Base-by-base conservation (phyloP, 2,113 vertebrate genomes). In the Leucosticte australis region DNA sequence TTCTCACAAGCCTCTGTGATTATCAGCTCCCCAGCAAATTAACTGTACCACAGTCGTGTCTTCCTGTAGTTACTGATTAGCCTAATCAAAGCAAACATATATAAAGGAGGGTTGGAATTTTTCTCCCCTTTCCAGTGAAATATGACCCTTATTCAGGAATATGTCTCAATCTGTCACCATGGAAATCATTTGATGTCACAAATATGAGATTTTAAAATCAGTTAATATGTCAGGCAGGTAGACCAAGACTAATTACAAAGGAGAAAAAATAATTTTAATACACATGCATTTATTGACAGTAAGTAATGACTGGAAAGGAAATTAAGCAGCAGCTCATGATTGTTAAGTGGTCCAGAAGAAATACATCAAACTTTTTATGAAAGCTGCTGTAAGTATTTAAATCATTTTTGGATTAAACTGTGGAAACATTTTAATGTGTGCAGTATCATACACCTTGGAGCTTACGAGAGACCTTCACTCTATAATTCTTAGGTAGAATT, bases 171-270 rank as follows among this genome's bases (percentile, higher is more conserved):
- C 79, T 92, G 73, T 93, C 68, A 83, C 88, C 52, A 63, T 90
- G 79, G 82, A 95, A 93, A 90, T 93, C 10, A 70, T 91, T 90
- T 88, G 59, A 91, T 90, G 59, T 88, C 90, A 83, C 88, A 49
- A 88, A 68, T 70, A 39, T 44, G 60, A 65, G 63, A 56, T 22
- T 80, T 59, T 87, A 67, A 63, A 69, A 81, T 90, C 67, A 63
- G 75, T 90, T 90, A 93, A 83, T 88, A 83, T 86, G 42, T 88
- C 82, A 80, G 59, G 70, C 79, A 94, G 75, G 85, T 90, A 95
- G 85, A 83, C 41, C 42, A 71, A 78, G 79, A 88, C 94, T 95
- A 93, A 93, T 94, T 94, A 91, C 41, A 80, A 86, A 83, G 69
- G 39, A 62, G 33, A 65, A 75, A 68, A 83, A 92, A 73, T 73